Percentiles rank a stretch among this genome's conserved stretches.
Evolutionary conservation across 2,888 invertebrate species (phyloP).

Genomic region (Schizaphis graminum): DNA sequence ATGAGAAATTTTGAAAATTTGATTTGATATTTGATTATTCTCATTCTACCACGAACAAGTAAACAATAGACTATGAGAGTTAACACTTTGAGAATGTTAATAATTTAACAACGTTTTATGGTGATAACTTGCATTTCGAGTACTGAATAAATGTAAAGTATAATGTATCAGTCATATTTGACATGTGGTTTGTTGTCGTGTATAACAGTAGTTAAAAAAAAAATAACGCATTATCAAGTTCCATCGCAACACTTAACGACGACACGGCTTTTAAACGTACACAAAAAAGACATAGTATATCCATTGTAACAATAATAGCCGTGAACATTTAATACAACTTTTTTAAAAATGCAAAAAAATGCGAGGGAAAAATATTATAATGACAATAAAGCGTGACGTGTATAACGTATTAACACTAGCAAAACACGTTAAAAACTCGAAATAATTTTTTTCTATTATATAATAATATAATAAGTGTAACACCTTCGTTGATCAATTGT

Average conservation of each 20-base stretch:
- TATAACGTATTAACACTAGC: not conserved
- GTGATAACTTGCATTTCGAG: not conserved
- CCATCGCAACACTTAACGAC: not conserved
- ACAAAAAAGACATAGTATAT: not conserved
- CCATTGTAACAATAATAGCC: not conserved
- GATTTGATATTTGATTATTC: not conserved
- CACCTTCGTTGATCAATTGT: not conserved
- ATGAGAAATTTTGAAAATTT: not conserved
- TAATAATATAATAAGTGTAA: not conserved
- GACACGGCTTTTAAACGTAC: constrained; percentile 9
- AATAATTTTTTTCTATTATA: not conserved
- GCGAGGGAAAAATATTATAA: not conserved
- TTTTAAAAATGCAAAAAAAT: not conserved
- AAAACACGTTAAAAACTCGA: not conserved
- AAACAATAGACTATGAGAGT: not conserved
- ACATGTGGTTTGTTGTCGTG: constrained; percentile 36
- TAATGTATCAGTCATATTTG: constrained; percentile 47
- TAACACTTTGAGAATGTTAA: not conserved
- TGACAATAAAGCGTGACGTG: not conserved
- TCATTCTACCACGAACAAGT: not conserved
- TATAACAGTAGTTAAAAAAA: not conserved
- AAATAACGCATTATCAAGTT: constrained; percentile 42
- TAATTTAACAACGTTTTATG: not conserved
- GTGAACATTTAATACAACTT: not conserved
- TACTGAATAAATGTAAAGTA: constrained; percentile 17